Evolutionary conservation across 1,140 invertebrate species (phyloP), one percentile per base, ranked within the genome.

Genomic region (Anthonomus grandis): DNA sequence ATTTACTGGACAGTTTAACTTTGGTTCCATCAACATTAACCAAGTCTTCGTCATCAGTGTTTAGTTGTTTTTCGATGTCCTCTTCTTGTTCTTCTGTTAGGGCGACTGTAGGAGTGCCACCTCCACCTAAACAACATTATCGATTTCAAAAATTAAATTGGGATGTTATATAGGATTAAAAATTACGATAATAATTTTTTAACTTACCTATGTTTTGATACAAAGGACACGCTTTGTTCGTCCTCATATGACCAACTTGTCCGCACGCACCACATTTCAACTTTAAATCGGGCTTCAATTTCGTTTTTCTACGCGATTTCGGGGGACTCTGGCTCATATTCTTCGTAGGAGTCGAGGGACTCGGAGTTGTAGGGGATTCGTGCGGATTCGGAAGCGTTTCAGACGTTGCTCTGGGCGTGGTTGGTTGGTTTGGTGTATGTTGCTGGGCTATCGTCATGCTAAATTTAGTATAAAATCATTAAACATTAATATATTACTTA

Each of bases 251-350:
- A 1, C 86, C 85, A 19, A 87, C 87, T 67, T 93, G 89, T 3
- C 95, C 95, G 77, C 97, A 99, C 12, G 96, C 95, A 13, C 96
- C 95, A 76, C 97, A 99, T 78, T 89, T 89, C 15, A 99, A 78
- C 77, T 95, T 94, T 2, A 95, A 78, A 74, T 95, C 90, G 21
- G 91, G 89, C 70, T 93, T 93, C 21, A 93, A 76, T 78, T 93
- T 94, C 17, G 86, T 82, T 66, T 90, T 90, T 65, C 91, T 86
- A 50, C 85, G 79, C 0, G 83, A 84, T 13, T 70, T 74, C 21
- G 64, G 60, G 4, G 70, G 68, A 8, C 68, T 66, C 5, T 54
- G 31, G 2, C 58, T 23, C n/a, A 54, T 52, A 27, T 22, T 58
- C 63, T 69, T 64, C 13, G 45, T 64, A 27, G 59, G 46, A 19